Conservation (phyloP, 2,888 invertebrate species). For the Chironomus tentans region DNA sequence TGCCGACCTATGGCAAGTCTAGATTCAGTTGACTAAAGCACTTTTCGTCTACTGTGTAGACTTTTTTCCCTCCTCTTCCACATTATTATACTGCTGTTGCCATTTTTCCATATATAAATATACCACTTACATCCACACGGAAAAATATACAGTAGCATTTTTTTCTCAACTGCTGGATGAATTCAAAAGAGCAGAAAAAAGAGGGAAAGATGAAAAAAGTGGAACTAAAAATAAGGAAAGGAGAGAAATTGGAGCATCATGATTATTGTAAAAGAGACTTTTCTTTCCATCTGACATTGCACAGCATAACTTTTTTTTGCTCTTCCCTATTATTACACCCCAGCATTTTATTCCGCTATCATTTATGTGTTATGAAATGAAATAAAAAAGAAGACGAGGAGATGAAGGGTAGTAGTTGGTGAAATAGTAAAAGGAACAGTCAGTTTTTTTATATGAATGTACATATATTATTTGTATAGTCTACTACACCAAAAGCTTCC, state of each 20-base stretch:
- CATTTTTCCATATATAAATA: not conserved
- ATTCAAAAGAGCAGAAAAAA: not conserved
- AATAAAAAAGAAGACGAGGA: not conserved
- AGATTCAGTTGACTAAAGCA: not conserved
- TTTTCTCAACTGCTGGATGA: not conserved
- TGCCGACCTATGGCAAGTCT: not conserved
- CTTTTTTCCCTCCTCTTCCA: not conserved
- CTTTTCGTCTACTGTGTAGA: not conserved
- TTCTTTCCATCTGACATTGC: conserved; percentile 11
- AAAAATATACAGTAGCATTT: not conserved
- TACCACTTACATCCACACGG: not conserved
- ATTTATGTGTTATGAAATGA: not conserved
- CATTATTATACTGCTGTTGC: not conserved
- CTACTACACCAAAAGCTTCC: not conserved
- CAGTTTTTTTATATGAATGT: not conserved
- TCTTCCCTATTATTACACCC: not conserved
- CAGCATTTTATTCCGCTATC: not conserved
- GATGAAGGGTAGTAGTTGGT: not conserved
- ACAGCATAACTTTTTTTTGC: not conserved
- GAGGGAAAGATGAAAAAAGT: too few species aligned
- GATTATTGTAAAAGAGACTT: conserved; percentile 19
- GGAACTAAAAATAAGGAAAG: not conserved
- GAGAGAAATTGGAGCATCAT: conserved; percentile 13
- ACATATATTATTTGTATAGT: too few species aligned
- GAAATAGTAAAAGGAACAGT: not conserved